phyloP scores from a whole-genome alignment of 2,888 invertebrate species.

The Caradrina kadenii region DNA sequence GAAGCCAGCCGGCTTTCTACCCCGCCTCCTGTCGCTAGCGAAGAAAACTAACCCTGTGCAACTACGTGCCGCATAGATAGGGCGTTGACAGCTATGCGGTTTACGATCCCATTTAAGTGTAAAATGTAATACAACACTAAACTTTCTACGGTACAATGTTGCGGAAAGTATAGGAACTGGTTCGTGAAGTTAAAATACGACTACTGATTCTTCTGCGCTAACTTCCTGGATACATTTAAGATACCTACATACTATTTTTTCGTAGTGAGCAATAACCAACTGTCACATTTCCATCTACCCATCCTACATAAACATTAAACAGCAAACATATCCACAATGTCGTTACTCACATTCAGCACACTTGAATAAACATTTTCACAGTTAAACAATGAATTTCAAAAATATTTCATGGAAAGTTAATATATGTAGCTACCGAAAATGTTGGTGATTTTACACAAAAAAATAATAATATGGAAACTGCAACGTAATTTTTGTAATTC shows the following conservation, averaged over 20 bases:
- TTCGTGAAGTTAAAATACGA: conserved; percentile 26
- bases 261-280: background rate
- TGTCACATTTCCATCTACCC: conserved; percentile 37
- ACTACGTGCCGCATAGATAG: conserved; percentile 59
- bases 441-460: background rate
- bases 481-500: conserved; percentile 6
- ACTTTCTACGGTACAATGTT: conserved; percentile 57
- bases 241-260: background rate
- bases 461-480: conserved; percentile 12
- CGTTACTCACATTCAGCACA: conserved; percentile 23
- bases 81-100: conserved; percentile 63
- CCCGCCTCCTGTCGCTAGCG: conserved; percentile 79
- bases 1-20: conserved; percentile 87
- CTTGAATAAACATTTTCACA: conserved; percentile 30
- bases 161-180: conserved; percentile 40
- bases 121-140: conserved; percentile 58
- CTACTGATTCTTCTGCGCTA: conserved; percentile 24
- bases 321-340: conserved; percentile 22
- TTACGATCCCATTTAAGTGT: conserved; percentile 65
- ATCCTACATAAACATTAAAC: conserved; percentile 16
- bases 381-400: conserved; percentile 21
- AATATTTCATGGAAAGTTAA: conserved; percentile 24
- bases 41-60: conserved; percentile 81
- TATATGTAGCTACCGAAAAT: background rate
- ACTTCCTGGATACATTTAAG: conserved; percentile 30